phyloP scores from a whole-genome alignment of 2,113 vertebrate species.

The Euleptes europaea region DNA sequence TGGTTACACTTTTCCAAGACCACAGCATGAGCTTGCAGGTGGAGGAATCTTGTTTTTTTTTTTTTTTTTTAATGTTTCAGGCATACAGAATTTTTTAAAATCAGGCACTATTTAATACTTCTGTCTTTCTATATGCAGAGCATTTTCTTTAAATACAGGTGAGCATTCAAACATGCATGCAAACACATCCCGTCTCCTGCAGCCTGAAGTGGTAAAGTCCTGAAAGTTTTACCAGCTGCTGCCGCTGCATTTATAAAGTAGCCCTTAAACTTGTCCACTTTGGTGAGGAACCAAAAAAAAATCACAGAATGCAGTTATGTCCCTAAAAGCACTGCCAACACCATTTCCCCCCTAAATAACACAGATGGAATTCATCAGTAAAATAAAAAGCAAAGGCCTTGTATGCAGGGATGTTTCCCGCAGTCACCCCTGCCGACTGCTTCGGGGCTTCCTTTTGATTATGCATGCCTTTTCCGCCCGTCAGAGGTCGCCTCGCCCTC shows the following conservation, averaged over 20 bases:
- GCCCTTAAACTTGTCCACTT: background rate
- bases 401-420: no score
- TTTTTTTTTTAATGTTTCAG: background rate
- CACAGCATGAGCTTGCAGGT: background rate
- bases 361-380: background rate
- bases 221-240: background rate
- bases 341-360: background rate
- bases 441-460: no score
- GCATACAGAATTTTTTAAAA: background rate
- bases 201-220: background rate
- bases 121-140: background rate
- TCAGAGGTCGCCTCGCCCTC: no score
- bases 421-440: no score
- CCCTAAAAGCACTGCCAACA: background rate
- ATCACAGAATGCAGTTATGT: background rate
- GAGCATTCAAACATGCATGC: background rate
- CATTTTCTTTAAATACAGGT: no score
- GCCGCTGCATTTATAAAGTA: background rate
- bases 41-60: background rate
- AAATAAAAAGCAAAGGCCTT: no score
- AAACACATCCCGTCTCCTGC: background rate
- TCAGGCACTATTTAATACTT: background rate
- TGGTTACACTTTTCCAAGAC: background rate
- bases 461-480: no score
- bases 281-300: background rate